Conservation (phyloP, 2,113 vertebrate species). For the Psettodes erumei region DNA sequence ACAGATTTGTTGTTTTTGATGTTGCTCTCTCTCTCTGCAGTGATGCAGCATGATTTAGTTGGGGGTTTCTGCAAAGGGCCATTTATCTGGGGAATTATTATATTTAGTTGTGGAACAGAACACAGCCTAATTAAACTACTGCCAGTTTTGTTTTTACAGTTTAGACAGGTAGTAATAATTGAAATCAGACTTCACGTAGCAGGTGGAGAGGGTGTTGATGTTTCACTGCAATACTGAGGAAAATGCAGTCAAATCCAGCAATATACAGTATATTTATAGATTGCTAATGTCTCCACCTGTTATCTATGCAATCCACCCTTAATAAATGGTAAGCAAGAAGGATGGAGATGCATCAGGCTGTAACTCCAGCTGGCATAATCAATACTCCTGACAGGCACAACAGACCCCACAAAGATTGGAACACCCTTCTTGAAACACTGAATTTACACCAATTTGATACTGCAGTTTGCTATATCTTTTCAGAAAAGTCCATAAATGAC, state of each 20-base stretch:
- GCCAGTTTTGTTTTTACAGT: conserved; percentile 5
- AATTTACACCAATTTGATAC: not conserved
- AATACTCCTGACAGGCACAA: not conserved
- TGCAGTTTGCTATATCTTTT: not conserved
- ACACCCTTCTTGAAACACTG: not conserved
- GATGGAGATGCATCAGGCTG: not conserved
- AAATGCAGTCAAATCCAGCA: not conserved
- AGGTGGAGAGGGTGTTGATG: not conserved
- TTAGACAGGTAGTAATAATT: not conserved
- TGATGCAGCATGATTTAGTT: conserved; percentile 23
- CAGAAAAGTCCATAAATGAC: not conserved
- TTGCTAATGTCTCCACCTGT: no score
- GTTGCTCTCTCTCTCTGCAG: conserved; percentile 3
- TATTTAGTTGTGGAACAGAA: conserved; percentile 4
- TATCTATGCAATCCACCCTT: no score
- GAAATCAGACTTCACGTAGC: not conserved
- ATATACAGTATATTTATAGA: no score
- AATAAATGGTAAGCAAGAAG: not conserved
- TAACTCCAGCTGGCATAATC: not conserved
- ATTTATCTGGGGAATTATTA: conserved; percentile 35
- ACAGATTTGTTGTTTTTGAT: conserved; percentile 18
- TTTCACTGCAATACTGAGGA: not conserved
- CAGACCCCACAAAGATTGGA: not conserved
- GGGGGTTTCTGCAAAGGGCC: conserved; percentile 3
- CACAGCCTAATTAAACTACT: conserved; percentile 30